Evolutionary conservation across 2,797 vertebrate species (phyloP), one percentile per base, ranked within the genome.

Genomic region (Thaleichthys pacificus): DNA sequence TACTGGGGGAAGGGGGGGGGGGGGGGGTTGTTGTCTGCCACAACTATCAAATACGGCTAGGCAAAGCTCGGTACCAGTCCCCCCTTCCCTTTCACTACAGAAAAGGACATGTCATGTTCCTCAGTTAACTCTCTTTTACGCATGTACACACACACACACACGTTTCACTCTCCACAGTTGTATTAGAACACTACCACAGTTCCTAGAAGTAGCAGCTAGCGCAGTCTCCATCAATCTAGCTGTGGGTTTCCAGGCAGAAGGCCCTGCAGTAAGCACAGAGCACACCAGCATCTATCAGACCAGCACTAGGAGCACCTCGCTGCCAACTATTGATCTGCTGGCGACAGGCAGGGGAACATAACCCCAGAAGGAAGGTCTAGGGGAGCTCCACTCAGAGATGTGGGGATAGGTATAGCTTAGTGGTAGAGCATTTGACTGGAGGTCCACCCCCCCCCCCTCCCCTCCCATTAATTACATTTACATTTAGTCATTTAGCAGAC

Each of bases 181-280:
- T n/a, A 42, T 42, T 42, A 42, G 9, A 47, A 47, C 51, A 17
- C 49, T 0, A 51, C 17, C 49, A 14, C 51, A n/a, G 51, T 56
- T 56, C 51, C 51, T 56, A 56, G 51, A 56, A 56, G 51, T 56
- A 56, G 67, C 26, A 56, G 67, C 17, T 56, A 68, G 26, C 7
- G 67, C 51, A 6, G 14, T 5, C 22, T 21, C 51, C 51, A 56
- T 56, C 51, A 17, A 56, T 56, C 51, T 56, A n/a, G 5, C 51
- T 17, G 49, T 51, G 51, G 51, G 51, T 17, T n/a, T 56, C 51
- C 51, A 17, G 2, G 51, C 19, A 56, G 19, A 56, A n/a, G 19
- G 11, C 51, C 51, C 51, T 56, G 51, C 4, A 56, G 51, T 56
- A n/a, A 19, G 11, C 17, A 51, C 15, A 19, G 15, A 15, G 17